phyloP scores from a whole-genome alignment of 2,797 vertebrate species.

The Anomalospiza imberbis region DNA sequence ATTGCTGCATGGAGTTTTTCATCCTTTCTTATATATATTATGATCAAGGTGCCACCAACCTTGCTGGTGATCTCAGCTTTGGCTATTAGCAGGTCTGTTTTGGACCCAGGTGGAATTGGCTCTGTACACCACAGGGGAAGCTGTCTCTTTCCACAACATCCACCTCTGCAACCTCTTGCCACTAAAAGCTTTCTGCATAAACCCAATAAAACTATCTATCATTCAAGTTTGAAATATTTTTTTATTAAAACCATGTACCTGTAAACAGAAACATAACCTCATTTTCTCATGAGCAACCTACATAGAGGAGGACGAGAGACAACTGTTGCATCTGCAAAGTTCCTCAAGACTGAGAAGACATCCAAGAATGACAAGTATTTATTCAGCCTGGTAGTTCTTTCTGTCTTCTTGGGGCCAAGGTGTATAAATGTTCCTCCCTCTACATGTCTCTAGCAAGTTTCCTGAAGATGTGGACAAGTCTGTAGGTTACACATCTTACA shows the following conservation, averaged over 20 bases:
- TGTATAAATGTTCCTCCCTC: neutral
- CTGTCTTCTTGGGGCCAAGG: neutral
- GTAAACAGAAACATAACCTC: neutral
- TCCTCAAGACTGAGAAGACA: neutral
- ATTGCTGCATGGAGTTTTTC: accelerated
- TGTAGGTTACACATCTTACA: neutral
- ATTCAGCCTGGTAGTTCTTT: neutral
- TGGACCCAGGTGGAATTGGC: neutral
- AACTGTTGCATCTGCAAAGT: neutral
- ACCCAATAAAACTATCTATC: neutral
- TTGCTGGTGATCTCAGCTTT: neutral
- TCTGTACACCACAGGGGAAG: neutral
- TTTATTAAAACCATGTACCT: neutral
- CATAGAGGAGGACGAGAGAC: neutral
- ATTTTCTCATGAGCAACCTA: neutral
- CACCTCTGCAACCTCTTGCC: accelerated
- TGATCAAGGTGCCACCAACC: neutral
- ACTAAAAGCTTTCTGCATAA: neutral
- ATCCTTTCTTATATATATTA: neutral
- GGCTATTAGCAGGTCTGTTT: neutral
- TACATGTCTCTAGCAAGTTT: neutral
- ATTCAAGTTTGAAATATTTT: neutral
- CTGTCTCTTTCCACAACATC: neutral
- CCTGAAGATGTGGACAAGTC: neutral
- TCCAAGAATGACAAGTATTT: neutral